These are phyloP conservation scores for Dryas iulia DNA, from an alignment of 1,140 invertebrate species.

Conservation along the genomic window DNA sequence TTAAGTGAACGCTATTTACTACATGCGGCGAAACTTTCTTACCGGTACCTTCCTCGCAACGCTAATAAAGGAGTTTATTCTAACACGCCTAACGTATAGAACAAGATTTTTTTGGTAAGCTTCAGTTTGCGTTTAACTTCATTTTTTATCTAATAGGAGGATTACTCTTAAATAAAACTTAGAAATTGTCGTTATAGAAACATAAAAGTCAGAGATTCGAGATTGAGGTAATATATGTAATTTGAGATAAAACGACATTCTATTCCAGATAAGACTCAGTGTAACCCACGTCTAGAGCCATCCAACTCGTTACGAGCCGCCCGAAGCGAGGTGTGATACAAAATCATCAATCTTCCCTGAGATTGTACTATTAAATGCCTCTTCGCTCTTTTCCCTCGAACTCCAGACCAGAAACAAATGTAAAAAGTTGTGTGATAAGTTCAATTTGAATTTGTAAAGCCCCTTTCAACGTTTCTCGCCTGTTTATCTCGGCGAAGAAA, in stretches of 20 bases:
- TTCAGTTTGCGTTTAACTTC: neutral
- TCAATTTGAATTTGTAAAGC: conserved; percentile 81
- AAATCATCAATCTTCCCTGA: conserved; percentile 79
- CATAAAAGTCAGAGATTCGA: conserved; percentile 52
- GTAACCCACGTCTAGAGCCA: conserved; percentile 75
- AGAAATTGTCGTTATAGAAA: conserved; percentile 13
- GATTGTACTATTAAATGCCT: conserved; percentile 80
- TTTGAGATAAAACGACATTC: conserved; percentile 77
- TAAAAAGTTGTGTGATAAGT: conserved; percentile 81
- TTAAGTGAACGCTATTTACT: conserved; percentile 75
- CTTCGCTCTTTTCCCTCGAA: conserved; percentile 75
- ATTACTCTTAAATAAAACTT: conserved; percentile 5
- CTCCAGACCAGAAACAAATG: conserved; percentile 79
- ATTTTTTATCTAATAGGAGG: neutral
- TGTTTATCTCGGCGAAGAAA: conserved; percentile 77
- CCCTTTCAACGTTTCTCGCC: conserved; percentile 79
- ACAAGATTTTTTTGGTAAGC: neutral
- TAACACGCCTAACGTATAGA: neutral
- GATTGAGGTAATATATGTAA: conserved; percentile 78
- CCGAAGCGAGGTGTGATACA: conserved; percentile 79
- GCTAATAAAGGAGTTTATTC: neutral
- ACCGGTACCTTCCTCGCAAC: conserved; percentile 42
- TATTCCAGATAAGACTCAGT: conserved; percentile 76
- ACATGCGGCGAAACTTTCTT: conserved; percentile 64
- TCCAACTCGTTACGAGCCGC: conserved; percentile 77